phyloP scores from a whole-genome alignment of 2,113 vertebrate species.

The Malaclemys terrapin region DNA sequence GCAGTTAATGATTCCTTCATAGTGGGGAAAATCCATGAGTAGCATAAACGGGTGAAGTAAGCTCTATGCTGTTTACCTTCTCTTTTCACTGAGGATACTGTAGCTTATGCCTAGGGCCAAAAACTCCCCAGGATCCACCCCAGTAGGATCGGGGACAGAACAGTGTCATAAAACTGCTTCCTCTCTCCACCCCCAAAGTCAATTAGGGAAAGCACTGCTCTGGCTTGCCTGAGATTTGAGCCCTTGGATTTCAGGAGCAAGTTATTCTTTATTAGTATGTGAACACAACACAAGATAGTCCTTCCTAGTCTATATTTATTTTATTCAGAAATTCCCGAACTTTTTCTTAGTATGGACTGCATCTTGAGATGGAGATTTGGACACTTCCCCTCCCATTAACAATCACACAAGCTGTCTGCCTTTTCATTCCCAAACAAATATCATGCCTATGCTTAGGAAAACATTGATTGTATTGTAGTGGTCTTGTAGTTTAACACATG shows the following conservation, averaged over 20 bases:
- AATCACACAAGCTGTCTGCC: background rate
- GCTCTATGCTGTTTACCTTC: background rate
- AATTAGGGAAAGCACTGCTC: background rate
- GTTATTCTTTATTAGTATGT: background rate
- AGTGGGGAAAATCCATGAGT: background rate
- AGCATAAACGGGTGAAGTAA: background rate
- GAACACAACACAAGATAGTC: background rate
- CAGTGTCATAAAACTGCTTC: background rate
- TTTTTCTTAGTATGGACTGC: background rate
- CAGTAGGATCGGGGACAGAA: background rate
- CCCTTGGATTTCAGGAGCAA: accelerated
- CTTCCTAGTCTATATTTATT: background rate
- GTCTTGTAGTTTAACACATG: background rate
- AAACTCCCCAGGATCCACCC: background rate
- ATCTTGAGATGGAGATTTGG: background rate
- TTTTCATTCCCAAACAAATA: background rate
- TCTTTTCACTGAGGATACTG: background rate
- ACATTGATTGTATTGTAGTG: background rate
- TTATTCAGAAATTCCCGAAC: no score
- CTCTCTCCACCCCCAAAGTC: background rate
- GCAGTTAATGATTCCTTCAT: background rate
- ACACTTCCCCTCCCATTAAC: background rate
- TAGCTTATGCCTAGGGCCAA: background rate
- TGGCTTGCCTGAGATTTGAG: background rate
- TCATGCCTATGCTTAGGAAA: background rate